phyloP scores from a whole-genome alignment of 2,113 vertebrate genomes.

The Hemibagrus wyckioides region DNA sequence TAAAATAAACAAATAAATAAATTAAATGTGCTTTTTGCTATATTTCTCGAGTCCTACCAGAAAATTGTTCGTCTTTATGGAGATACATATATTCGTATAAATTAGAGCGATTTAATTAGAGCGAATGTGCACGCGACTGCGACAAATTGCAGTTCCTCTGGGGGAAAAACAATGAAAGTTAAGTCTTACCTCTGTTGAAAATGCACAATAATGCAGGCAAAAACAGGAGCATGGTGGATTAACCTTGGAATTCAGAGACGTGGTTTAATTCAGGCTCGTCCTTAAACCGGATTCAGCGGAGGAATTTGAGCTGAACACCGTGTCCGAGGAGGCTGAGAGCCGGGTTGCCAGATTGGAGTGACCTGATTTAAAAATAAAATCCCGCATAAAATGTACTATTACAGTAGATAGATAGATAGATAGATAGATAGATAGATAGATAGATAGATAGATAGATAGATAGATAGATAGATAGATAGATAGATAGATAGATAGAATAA shows the following conservation, averaged over 20 bases:
- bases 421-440: too few relatives aligned
- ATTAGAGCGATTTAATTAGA: not conserved
- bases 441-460: too few relatives aligned
- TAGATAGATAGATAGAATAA: too few relatives aligned
- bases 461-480: too few relatives aligned
- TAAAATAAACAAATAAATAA: not conserved
- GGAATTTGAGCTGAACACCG: not conserved
- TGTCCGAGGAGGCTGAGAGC: not conserved
- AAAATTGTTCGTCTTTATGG: not conserved
- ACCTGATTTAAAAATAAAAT: conserved; percentile 17
- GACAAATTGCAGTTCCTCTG: not conserved
- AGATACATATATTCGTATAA: not conserved
- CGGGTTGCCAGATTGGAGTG: conserved; percentile 34
- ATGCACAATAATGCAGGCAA: not conserved
- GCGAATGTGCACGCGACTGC: not conserved
- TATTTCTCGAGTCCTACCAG: not conserved
- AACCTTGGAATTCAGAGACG: not conserved
- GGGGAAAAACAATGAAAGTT: too few relatives aligned
- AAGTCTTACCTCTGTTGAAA: conserved; percentile 14
- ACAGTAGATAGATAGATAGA: too few relatives aligned
- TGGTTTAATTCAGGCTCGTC: not conserved
- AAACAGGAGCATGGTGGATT: conserved; percentile 10
- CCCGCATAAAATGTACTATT: not conserved
- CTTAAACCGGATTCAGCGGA: conserved; percentile 11
- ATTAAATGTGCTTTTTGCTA: not conserved